Evolutionary conservation across 2,113 vertebrate genomes (phyloP), one percentile per base, ranked within the genome.

Genomic region (Brachirus orientalis): DNA sequence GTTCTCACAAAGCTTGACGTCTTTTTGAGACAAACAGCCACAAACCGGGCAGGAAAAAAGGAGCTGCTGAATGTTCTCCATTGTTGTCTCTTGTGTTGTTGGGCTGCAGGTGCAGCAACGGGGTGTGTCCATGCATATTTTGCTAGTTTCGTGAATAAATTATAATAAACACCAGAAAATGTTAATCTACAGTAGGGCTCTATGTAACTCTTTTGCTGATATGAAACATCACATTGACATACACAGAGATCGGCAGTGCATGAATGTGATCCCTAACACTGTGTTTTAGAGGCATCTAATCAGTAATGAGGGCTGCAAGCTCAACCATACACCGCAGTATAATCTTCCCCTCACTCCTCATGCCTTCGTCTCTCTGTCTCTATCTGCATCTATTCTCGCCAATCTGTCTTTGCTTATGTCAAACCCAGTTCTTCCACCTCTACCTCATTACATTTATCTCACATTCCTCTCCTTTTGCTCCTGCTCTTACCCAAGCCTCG

Each of bases 241-340:
- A 59, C 48, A 55, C 35, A n/a, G 19, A 51, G 74, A 64, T 67
- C 54, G 74, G 63, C 79, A 74, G 78, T 77, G 79, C 38, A 77
- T 63, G 69, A 74, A 81, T 91, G 85, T 87, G 88, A 90, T 83
- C 88, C 69, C 64, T 65, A 75, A 78, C 86, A 80, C 83, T 61
- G 59, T 78, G 79, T 80, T 86, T 91, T 87, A 92, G 86, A 84
- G 70, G 91, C 89, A 90, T 93, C 86, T 91, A 92, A 92, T 92
- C 89, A 88, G 80, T 6, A 8, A 51, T 43, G 66, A 79, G 79
- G 74, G 68, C 82, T 89, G 89, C 83, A 86, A 88, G 79, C 80
- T 69, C 79, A 60, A 69, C 69, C 72, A 43, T 16, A 28, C 22
- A 28, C 28, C 0, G 16, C 50, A 51, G 10, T 69, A 76, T 82